Percentiles rank a stretch among this genome's conserved stretches.
These are phyloP conservation scores for Lepus townsendii DNA, from an alignment of 2,797 vertebrate species.

Conservation along the genomic window DNA sequence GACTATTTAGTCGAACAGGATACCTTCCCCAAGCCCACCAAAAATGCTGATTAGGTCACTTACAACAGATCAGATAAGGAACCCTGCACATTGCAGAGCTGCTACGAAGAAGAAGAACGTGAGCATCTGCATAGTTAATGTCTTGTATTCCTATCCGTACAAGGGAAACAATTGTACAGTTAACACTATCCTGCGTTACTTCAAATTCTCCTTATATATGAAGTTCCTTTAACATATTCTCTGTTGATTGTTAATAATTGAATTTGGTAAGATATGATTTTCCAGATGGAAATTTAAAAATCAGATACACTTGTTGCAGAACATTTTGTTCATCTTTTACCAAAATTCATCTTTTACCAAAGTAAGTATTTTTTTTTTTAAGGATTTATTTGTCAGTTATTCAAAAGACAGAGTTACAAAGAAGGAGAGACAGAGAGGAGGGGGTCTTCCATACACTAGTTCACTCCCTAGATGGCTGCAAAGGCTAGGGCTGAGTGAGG, in stretches of 20 bases:
- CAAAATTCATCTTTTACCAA: conserved; percentile 45
- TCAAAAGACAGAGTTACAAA: no score
- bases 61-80: conserved; percentile 92
- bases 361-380: neutral
- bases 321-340: conserved; percentile 48
- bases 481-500: no score
- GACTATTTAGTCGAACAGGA: conserved; percentile 49
- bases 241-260: conserved; percentile 36
- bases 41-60: conserved; percentile 86
- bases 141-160: conserved; percentile 84
- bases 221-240: conserved; percentile 46
- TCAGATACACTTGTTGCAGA: neutral
- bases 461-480: no score
- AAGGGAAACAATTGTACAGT: conserved; percentile 83
- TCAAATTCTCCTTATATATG: conserved; percentile 41
- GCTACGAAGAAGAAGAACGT: conserved; percentile 85
- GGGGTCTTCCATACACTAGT: no score
- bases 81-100: conserved; percentile 89
- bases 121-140: conserved; percentile 86
- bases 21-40: conserved; percentile 22
- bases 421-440: no score
- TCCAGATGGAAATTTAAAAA: conserved; percentile 71
- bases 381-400: no score
- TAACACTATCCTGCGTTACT: conserved; percentile 60
- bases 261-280: conserved; percentile 69